Evolutionary conservation across 1,140 invertebrate genomes (phyloP).

Genomic region (Lordiphosa stackelbergi): DNA sequence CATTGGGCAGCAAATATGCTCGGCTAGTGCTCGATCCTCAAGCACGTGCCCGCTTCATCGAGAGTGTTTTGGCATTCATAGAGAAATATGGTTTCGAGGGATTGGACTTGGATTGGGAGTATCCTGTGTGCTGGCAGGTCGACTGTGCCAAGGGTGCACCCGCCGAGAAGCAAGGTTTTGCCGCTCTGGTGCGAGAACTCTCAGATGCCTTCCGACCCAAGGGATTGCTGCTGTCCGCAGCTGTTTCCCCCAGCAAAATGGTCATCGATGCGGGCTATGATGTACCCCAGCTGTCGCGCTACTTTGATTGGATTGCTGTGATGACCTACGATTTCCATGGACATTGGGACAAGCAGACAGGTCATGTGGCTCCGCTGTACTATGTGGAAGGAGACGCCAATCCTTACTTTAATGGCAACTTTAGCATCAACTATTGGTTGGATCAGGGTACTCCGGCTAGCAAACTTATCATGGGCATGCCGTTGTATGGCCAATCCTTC

Average conservation of each 20-base stretch:
- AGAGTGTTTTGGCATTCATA: conserved; percentile 85
- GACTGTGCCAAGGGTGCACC: conserved; percentile 87
- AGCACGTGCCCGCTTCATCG: conserved; percentile 84
- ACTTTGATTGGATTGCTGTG: conserved; percentile 92
- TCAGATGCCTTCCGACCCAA: conserved; percentile 84
- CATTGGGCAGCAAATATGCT: conserved; percentile 90
- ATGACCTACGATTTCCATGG: conserved; percentile 96
- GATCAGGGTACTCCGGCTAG: conserved; percentile 84
- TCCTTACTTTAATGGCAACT: conserved; percentile 89
- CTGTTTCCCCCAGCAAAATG: conserved; percentile 89
- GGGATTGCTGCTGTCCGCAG: conserved; percentile 86
- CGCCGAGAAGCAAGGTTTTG: conserved; percentile 87
- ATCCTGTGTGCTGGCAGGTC: conserved; percentile 85
- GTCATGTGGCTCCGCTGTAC: conserved; percentile 91
- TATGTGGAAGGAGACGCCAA: conserved; percentile 84
- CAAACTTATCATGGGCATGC: conserved; percentile 90
- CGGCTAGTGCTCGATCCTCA: conserved; percentile 86
- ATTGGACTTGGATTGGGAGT: conserved; percentile 93
- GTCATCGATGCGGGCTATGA: conserved; percentile 90
- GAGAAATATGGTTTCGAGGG: conserved; percentile 90
- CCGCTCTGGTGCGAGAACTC: conserved; percentile 84
- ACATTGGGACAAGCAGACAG: conserved; percentile 93
- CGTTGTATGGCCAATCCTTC: conserved; percentile 91
- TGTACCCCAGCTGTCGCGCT: conserved; percentile 82
- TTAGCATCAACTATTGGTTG: conserved; percentile 89